Percentiles rank a stretch among this genome's conserved stretches.
phyloP scores from a whole-genome alignment of 1,140 invertebrate genomes.

The Drosophila jambulina region DNA sequence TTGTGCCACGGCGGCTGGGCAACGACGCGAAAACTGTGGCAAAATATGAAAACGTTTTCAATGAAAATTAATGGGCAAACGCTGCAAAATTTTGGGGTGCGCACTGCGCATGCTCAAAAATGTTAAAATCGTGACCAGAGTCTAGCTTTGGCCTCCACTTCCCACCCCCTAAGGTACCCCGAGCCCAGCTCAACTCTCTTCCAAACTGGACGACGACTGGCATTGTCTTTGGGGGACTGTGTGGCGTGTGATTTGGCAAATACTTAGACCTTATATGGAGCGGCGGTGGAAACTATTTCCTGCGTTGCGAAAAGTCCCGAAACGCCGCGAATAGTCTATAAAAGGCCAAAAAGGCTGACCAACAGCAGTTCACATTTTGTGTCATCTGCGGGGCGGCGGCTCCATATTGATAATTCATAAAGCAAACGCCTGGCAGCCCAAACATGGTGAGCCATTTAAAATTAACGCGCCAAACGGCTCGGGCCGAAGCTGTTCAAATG shows the following conservation, averaged over 20 bases:
- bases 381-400: conserved; percentile 70
- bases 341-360: conserved; percentile 27
- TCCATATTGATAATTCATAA: conserved; percentile 83
- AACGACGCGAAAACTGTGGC: conserved; percentile 66
- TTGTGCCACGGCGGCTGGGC: conserved; percentile 58
- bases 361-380: conserved; percentile 67
- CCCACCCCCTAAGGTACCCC: conserved; percentile 13
- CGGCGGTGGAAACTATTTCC: conserved; percentile 73
- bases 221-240: conserved; percentile 67
- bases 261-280: conserved; percentile 82
- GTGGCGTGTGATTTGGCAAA: conserved; percentile 82
- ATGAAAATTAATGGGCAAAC: conserved; percentile 83
- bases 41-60: conserved; percentile 83
- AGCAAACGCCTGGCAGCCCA: conserved; percentile 56
- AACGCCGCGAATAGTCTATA: conserved; percentile 38
- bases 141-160: conserved; percentile 37
- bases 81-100: conserved; percentile 81
- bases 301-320: conserved; percentile 67
- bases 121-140: conserved; percentile 83
- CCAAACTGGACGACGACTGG: conserved; percentile 40
- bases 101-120: conserved; percentile 80
- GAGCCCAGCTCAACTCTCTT: conserved; percentile 16
- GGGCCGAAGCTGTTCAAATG: conserved; percentile 70
- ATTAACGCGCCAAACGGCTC: conserved; percentile 69
- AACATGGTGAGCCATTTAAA: conserved; percentile 74